Evolutionary conservation across 2,888 invertebrate species (phyloP).

Genomic region (Tortrix viridana): DNA sequence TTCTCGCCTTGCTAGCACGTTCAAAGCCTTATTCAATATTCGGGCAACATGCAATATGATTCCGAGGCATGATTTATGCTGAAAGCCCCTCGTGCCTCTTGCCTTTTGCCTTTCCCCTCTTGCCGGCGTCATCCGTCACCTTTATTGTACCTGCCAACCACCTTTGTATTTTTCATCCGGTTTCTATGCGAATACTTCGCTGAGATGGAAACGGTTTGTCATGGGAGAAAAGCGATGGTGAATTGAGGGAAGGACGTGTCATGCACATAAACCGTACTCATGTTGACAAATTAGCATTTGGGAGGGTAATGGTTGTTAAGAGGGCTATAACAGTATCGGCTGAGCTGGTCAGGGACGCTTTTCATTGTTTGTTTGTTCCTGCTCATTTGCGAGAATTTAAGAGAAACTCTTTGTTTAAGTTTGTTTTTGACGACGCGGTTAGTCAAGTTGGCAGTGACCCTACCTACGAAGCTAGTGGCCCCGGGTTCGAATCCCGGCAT

Average conservation of each 20-base stretch:
- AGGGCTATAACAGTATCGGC: too few species aligned
- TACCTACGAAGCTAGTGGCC: too few species aligned
- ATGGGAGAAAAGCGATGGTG: slow-evolving; percentile 7
- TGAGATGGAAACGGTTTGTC: slow-evolving; percentile 19
- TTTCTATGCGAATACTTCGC: slow-evolving; percentile 24
- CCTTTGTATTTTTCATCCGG: slow-evolving; percentile 33
- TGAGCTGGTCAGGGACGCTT: background rate
- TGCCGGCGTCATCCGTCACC: slow-evolving; percentile 32
- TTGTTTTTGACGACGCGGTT: too few species aligned
- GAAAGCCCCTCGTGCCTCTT: slow-evolving; percentile 1
- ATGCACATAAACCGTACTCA: background rate
- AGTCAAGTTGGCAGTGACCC: too few species aligned
- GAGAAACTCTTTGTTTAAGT: too few species aligned
- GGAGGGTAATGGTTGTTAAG: background rate
- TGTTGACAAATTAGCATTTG: slow-evolving; percentile 5
- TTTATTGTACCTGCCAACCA: slow-evolving; percentile 34
- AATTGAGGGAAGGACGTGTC: background rate
- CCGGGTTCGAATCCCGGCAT: too few species aligned
- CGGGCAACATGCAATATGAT: slow-evolving; percentile 30
- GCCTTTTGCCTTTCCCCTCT: slow-evolving; percentile 12
- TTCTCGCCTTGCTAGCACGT: slow-evolving; percentile 5
- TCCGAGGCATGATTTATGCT: slow-evolving; percentile 33
- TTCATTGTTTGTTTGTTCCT: too few species aligned
- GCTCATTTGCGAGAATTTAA: too few species aligned
- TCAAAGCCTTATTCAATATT: slow-evolving; percentile 36